A percentile compares a stretch with the other conserved stretches of the same genome.
These are phyloP conservation scores for Melieria crassipennis DNA, from an alignment of 2,888 invertebrate genomes.

Conservation along the genomic window DNA sequence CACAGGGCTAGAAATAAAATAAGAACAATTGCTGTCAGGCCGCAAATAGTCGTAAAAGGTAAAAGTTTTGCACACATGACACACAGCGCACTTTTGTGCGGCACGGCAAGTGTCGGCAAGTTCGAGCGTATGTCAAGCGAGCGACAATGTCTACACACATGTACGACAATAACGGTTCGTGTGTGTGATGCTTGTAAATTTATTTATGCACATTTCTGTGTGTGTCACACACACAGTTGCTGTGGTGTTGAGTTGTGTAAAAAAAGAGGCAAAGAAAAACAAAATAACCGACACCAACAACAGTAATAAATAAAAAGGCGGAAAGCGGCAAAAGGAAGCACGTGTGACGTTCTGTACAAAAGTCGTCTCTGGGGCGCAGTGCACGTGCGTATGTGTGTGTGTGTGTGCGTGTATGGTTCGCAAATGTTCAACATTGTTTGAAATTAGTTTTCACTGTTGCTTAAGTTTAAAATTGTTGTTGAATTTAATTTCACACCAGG, in stretches of 20 bases:
- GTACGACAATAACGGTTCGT: background rate
- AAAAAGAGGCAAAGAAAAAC: background rate
- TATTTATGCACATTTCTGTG: background rate
- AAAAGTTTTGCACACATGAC: background rate
- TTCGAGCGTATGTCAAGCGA: background rate
- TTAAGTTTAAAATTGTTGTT: slow-evolving; percentile 5
- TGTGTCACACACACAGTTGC: too few species aligned
- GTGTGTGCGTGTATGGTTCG: background rate
- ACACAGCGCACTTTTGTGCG: background rate
- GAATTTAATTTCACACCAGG: background rate
- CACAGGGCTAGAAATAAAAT: background rate
- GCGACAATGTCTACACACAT: background rate
- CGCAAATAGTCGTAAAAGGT: background rate
- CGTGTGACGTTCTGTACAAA: background rate
- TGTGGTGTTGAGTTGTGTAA: background rate
- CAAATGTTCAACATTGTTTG: slow-evolving; percentile 4
- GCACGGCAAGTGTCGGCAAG: background rate
- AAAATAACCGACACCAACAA: background rate
- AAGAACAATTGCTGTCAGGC: background rate
- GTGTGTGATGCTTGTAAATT: background rate
- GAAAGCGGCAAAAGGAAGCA: background rate
- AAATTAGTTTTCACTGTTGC: slow-evolving; percentile 9
- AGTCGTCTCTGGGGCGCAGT: background rate
- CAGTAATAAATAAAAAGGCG: background rate
- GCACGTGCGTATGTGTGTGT: background rate